Evolutionary conservation across 2,888 invertebrate species (phyloP).

Genomic region (Rotaria macrura): DNA sequence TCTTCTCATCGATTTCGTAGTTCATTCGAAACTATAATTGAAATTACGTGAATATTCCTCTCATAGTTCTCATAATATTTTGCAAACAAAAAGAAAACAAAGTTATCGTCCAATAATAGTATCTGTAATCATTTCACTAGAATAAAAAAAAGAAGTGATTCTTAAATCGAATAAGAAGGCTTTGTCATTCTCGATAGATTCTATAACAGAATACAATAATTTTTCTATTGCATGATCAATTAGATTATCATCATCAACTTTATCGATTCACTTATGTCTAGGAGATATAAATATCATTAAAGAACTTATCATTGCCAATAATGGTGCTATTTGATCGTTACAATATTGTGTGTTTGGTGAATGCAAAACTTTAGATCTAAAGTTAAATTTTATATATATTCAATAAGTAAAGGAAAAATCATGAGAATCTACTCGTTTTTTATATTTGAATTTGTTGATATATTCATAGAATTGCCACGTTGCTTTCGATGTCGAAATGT

Average conservation of each 20-base stretch:
- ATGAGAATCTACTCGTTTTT: not conserved
- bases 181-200: not conserved
- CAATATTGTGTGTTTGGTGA: not conserved
- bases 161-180: not conserved
- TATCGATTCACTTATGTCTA: not conserved
- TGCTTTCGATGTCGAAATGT: slow-evolving; percentile 43
- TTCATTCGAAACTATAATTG: too few relatives aligned
- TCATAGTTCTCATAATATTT: too few relatives aligned
- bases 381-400: not conserved
- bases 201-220: not conserved
- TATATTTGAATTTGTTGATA: not conserved
- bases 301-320: not conserved
- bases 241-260: not conserved
- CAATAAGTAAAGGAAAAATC: not conserved
- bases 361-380: not conserved
- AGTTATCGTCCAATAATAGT: not conserved
- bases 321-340: not conserved
- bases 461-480: not conserved
- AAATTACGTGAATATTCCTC: too few relatives aligned
- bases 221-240: not conserved
- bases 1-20: too few relatives aligned
- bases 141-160: not conserved
- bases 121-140: not conserved
- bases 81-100: not conserved
- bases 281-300: too few relatives aligned